phyloP scores from a whole-genome alignment of 2,888 invertebrate genomes.

The Micoletzkya japonica region DNA sequence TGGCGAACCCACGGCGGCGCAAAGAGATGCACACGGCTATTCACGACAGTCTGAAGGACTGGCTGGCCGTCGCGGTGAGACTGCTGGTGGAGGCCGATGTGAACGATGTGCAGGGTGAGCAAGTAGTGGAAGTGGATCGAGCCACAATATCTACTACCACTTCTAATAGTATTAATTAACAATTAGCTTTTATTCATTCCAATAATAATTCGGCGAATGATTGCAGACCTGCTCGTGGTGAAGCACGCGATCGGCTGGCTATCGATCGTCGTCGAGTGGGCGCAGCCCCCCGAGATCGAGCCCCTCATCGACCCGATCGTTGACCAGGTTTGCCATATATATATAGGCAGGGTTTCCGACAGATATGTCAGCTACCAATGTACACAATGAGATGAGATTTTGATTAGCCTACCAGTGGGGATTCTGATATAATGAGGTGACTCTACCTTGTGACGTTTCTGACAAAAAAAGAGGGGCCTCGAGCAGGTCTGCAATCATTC shows the following conservation, averaged over 20 bases:
- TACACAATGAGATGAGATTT: no score
- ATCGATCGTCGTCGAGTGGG: conserved; percentile 48
- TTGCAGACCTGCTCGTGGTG: conserved; percentile 33
- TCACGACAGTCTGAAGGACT: conserved; percentile 1
- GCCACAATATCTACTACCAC: neutral
- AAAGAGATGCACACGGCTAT: conserved; percentile 22
- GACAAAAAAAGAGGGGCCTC: no score
- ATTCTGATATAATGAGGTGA: no score
- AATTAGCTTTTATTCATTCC: neutral
- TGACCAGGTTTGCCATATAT: conserved; percentile 43
- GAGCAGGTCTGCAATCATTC: no score
- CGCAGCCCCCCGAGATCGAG: conserved; percentile 34
- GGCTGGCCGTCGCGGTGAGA: conserved; percentile 9
- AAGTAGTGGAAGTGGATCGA: neutral
- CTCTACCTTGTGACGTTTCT: no score
- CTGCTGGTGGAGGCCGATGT: neutral
- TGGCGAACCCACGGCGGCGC: conserved; percentile 7
- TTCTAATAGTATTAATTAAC: neutral
- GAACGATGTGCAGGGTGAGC: conserved; percentile 1
- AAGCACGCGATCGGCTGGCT: conserved; percentile 40
- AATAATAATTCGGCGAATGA: neutral
- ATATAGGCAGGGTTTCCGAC: no score
- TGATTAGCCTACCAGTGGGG: no score
- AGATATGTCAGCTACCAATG: no score
- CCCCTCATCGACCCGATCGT: conserved; percentile 40